Evolutionary conservation across 2,113 vertebrate genomes (phyloP).

Genomic region (Seriola rivoliana): DNA sequence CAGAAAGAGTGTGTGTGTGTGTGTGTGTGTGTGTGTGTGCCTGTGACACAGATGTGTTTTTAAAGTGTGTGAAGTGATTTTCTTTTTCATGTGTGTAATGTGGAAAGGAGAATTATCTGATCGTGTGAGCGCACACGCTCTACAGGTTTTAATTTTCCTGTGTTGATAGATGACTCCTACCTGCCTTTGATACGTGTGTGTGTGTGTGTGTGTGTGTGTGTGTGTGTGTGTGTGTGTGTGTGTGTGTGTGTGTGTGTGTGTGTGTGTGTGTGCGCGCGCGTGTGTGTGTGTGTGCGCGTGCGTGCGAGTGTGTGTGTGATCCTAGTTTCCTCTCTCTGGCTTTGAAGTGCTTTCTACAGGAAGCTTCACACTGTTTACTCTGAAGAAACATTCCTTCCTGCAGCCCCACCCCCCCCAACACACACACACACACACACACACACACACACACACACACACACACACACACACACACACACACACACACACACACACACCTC

Average conservation of each 20-base stretch:
- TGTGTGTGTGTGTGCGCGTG: neutral
- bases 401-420: conserved; percentile 17
- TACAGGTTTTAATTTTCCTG: conserved; percentile 55
- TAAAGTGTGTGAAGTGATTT: neutral
- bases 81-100: neutral
- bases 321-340: conserved; percentile 70
- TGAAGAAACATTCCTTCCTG: conserved; percentile 79
- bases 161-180: conserved; percentile 67
- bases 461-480: conserved; percentile 19
- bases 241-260: neutral
- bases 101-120: conserved; percentile 1
- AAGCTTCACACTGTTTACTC: conserved; percentile 80
- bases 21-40: conserved; percentile 3
- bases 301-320: conserved; percentile 32
- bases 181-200: conserved; percentile 58
- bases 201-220: conserved; percentile 2
- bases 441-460: conserved; percentile 15
- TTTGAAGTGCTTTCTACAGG: conserved; percentile 81
- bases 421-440: conserved; percentile 27
- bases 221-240: conserved; percentile 16
- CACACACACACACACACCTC: conserved; percentile 14
- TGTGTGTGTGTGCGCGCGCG: conserved; percentile 22
- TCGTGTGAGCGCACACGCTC: neutral
- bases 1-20: neutral
- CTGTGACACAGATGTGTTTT: neutral